Percentiles rank a stretch among this genome's conserved stretches.
phyloP scores from a whole-genome alignment of 1,140 invertebrate genomes.

The Rhyacophila brunnea region DNA sequence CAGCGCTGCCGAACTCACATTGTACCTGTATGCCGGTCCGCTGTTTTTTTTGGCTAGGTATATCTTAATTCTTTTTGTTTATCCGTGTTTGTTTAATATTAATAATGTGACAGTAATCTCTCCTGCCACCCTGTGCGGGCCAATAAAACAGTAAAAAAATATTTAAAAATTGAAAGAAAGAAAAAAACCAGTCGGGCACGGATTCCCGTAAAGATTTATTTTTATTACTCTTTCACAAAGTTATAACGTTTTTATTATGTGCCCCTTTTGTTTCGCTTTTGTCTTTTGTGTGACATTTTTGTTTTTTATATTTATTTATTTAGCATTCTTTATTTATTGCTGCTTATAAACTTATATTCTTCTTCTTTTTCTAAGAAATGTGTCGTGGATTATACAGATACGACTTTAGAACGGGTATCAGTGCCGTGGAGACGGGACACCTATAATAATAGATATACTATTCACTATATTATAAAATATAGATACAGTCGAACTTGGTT shows the following conservation, averaged over 20 bases:
- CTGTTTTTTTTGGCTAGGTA: not conserved
- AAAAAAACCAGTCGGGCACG: slow-evolving; percentile 14
- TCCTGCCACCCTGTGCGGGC: not conserved
- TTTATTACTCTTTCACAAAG: slow-evolving; percentile 19
- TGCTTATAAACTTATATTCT: too few species aligned
- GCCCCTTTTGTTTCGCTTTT: slow-evolving; percentile 16
- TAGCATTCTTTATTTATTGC: not conserved
- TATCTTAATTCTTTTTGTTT: not conserved
- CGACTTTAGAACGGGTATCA: too few species aligned
- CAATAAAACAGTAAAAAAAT: not conserved
- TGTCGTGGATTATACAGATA: too few species aligned
- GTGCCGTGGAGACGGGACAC: too few species aligned
- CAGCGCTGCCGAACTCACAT: too few species aligned
- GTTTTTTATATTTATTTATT: slow-evolving; percentile 2
- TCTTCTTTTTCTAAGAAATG: too few species aligned
- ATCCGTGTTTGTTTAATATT: not conserved
- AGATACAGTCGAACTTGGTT: too few species aligned
- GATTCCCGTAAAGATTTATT: slow-evolving; percentile 16
- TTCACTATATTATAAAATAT: too few species aligned
- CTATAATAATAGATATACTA: too few species aligned
- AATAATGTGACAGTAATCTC: not conserved
- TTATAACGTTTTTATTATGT: slow-evolving; percentile 30
- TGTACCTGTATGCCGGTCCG: not conserved
- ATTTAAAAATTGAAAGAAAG: slow-evolving; percentile 1
- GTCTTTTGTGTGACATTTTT: not conserved